Evolutionary conservation across 2,113 vertebrate species (phyloP).

Genomic region (Nothobranchius kuhntae): DNA sequence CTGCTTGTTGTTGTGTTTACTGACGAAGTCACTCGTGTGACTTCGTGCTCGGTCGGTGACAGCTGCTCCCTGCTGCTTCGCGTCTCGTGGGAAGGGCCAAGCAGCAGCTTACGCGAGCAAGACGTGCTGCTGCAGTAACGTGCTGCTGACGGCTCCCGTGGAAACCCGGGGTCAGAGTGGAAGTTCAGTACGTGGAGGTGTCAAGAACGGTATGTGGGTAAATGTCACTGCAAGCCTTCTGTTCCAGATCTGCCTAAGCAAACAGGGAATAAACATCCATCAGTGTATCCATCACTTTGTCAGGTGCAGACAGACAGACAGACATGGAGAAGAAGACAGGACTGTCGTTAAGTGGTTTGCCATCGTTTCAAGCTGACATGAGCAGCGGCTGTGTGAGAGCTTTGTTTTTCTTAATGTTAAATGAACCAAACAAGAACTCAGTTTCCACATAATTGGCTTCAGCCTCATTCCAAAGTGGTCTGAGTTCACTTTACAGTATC

Average conservation of each 20-base stretch:
- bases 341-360: conserved; percentile 3
- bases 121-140: no score
- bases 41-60: no score
- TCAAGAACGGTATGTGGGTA: conserved; percentile 80
- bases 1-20: no score
- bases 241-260: conserved; percentile 71
- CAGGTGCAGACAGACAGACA: conserved; percentile 14
- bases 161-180: no score
- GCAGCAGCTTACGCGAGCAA: no score
- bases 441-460: conserved; percentile 2
- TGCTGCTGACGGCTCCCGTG: no score
- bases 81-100: no score
- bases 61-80: no score
- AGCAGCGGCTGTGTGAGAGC: background rate
- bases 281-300: conserved; percentile 15
- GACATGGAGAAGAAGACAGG: background rate
- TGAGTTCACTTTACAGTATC: background rate
- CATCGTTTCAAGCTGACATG: conserved; percentile 6
- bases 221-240: conserved; percentile 79
- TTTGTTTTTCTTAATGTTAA: background rate
- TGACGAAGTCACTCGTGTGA: no score
- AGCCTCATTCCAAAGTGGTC: background rate
- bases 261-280: conserved; percentile 13
- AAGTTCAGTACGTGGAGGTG: conserved; percentile 77
- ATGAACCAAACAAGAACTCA: conserved; percentile 8